A percentile compares a stretch with the other conserved stretches of the same genome.
Conservation (phyloP, 2,888 invertebrate genomes). For the Polyommatus iphigenia region DNA sequence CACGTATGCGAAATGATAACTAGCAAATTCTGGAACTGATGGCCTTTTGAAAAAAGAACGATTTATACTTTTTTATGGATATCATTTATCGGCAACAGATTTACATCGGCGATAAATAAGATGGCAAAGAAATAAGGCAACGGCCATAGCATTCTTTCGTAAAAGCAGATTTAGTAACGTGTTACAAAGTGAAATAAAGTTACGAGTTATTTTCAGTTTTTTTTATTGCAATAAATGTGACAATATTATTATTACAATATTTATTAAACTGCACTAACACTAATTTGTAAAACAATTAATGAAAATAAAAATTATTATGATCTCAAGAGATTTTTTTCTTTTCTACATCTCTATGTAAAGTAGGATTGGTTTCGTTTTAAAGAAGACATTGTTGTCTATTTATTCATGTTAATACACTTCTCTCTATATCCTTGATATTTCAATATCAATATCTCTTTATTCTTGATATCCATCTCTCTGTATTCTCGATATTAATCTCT, state of each 20-base stretch:
- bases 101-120: constrained; percentile 23
- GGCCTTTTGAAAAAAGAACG: constrained; percentile 29
- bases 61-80: constrained; percentile 20
- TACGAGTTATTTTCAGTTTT: not conserved
- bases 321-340: not conserved
- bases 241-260: too few species aligned
- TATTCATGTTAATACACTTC: not conserved
- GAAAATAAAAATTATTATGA: not conserved
- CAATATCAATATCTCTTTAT: not conserved
- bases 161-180: not conserved
- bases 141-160: constrained; percentile 8
- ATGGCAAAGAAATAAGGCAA: constrained; percentile 25
- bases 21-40: constrained; percentile 42
- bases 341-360: not conserved
- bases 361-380: not conserved
- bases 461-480: not conserved
- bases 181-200: not conserved
- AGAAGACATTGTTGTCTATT: not conserved
- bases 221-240: not conserved
- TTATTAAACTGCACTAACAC: too few species aligned
- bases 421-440: not conserved
- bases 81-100: constrained; percentile 26
- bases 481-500: not conserved
- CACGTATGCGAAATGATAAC: constrained; percentile 41
- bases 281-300: not conserved